These are phyloP conservation scores for Phalacrocorax aristotelis DNA, from an alignment of 2,113 vertebrate genomes.

Conservation along the genomic window DNA sequence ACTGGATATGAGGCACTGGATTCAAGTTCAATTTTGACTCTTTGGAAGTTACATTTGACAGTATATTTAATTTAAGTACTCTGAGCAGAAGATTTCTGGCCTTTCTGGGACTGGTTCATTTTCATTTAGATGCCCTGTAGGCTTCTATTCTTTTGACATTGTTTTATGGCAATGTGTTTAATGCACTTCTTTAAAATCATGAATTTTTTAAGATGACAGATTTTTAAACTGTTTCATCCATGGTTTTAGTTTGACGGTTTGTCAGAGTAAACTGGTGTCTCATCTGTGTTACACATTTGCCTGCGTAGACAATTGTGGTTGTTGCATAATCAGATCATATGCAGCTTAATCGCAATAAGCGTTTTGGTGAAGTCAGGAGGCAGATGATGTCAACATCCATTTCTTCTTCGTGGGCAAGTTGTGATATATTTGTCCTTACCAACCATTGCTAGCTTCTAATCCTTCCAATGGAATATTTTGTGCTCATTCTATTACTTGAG, in stretches of 20 bases:
- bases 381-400: neutral
- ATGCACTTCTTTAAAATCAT: neutral
- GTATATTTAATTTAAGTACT: neutral
- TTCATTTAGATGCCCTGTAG: neutral
- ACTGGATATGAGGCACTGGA: neutral
- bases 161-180: neutral
- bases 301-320: neutral
- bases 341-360: neutral
- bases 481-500: neutral
- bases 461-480: neutral
- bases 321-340: neutral
- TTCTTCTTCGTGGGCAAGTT: neutral
- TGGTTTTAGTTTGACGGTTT: neutral
- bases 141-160: neutral
- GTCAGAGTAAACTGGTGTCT: neutral
- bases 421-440: neutral
- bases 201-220: neutral
- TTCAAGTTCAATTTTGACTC: neutral
- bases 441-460: neutral
- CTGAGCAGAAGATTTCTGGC: neutral
- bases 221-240: neutral
- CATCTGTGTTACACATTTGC: neutral
- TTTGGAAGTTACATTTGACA: neutral
- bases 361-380: neutral
- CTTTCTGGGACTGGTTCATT: neutral